Evolutionary conservation across 2,797 vertebrate genomes (phyloP).

Genomic region (Gambusia yucatana): DNA sequence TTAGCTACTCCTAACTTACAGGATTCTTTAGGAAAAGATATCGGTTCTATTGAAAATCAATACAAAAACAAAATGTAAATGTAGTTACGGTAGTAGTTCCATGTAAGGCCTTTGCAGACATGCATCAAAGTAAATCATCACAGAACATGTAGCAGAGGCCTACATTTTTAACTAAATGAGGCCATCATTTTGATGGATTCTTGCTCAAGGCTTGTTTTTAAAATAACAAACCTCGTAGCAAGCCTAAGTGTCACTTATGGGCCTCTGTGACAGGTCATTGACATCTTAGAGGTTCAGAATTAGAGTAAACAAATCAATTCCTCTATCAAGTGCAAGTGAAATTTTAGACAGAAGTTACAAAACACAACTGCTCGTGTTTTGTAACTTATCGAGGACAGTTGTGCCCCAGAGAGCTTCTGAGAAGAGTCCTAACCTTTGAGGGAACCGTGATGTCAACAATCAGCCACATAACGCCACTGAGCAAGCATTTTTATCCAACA

Average conservation of each 20-base stretch:
- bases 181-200: constrained; percentile 28
- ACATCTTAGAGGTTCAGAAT: constrained; percentile 38
- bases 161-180: not conserved
- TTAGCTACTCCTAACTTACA: constrained; percentile 27
- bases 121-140: not conserved
- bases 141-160: not conserved
- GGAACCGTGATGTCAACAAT: not conserved
- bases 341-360: constrained; percentile 23
- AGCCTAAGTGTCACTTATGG: constrained; percentile 16
- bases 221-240: constrained; percentile 10
- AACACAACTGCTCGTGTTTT: constrained; percentile 1
- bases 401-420: constrained; percentile 2
- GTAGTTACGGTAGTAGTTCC: not conserved
- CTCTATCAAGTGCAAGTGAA: constrained; percentile 30
- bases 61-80: not conserved
- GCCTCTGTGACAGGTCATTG: constrained; percentile 38
- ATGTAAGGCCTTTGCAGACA: not conserved
- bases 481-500: not conserved
- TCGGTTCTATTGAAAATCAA: constrained; percentile 4
- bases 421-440: constrained; percentile 1
- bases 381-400: not conserved
- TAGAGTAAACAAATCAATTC: constrained; percentile 42
- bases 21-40: constrained; percentile 15
- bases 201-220: constrained; percentile 26
- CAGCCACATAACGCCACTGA: not conserved